Conservation (phyloP, 2,113 vertebrate species). For the Cyrtonyx montezumae region DNA sequence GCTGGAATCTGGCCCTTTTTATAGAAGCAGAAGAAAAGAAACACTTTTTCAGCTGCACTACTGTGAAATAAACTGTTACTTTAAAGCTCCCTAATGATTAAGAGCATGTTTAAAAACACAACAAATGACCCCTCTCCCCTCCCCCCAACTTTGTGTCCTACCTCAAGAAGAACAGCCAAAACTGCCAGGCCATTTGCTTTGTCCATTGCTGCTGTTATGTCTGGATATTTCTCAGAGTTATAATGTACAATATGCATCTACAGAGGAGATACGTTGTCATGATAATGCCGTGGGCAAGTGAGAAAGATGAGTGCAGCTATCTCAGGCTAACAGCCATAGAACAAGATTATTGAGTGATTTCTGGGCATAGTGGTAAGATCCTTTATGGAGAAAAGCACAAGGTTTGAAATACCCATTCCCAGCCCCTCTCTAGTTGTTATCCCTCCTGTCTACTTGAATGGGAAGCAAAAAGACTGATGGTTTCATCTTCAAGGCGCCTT, state of each 20-base stretch:
- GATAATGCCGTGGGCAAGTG: background rate
- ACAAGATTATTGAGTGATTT: background rate
- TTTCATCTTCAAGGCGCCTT: background rate
- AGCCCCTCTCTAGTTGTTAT: background rate
- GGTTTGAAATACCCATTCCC: background rate
- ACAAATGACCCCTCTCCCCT: too few relatives aligned
- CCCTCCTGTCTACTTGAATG: background rate
- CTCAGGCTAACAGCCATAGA: background rate
- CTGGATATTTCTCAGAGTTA: slow-evolving; percentile 91
- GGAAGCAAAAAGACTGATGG: background rate
- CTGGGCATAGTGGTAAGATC: background rate
- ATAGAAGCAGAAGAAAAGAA: background rate
- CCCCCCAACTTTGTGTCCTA: slow-evolving; percentile 62
- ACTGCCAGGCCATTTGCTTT: slow-evolving; percentile 91
- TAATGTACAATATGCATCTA: slow-evolving; percentile 95
- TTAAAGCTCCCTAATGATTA: background rate
- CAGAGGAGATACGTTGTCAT: background rate
- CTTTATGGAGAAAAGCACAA: background rate
- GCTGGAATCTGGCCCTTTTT: background rate
- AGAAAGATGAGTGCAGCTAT: background rate
- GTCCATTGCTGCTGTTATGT: slow-evolving; percentile 82
- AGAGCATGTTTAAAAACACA: background rate
- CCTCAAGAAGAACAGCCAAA: slow-evolving; percentile 91
- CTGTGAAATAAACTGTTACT: background rate
- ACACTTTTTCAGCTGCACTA: background rate